These are phyloP conservation scores for Amphimedon queenslandica DNA, from an alignment of 37 sponge, comb jelly and placozoan species.

Conservation along the genomic window DNA sequence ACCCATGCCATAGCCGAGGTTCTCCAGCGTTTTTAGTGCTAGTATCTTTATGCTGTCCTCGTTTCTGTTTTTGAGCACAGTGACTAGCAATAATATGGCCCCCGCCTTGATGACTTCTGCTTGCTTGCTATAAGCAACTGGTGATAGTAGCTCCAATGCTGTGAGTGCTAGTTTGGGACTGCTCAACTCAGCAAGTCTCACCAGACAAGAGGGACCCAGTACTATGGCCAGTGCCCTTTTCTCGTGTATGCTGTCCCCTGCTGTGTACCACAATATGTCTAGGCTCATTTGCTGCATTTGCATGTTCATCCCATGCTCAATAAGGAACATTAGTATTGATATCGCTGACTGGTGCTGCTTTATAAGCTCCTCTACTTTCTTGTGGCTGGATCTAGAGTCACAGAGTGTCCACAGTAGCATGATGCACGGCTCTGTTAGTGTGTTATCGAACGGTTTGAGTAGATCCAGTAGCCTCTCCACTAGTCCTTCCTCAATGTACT, in stretches of 20 bases:
- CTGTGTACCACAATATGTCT: constrained; percentile 23
- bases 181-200: background rate
- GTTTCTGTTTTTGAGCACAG: background rate
- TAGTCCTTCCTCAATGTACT: background rate
- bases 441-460: background rate
- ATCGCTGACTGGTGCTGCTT: background rate
- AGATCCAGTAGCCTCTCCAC: constrained; percentile 2
- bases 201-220: constrained; percentile 15
- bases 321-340: constrained; percentile 8
- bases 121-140: constrained; percentile 12
- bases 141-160: constrained; percentile 12
- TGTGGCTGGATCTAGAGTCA: background rate
- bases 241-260: background rate
- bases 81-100: constrained; percentile 10
- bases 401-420: constrained; percentile 12
- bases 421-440: background rate
- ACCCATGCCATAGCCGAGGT: constrained; percentile 13
- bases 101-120: constrained; percentile 11
- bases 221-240: constrained; percentile 17
- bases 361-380: constrained; percentile 1
- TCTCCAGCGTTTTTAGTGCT: constrained; percentile 21
- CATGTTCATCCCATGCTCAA: background rate
- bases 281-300: constrained; percentile 6
- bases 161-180: background rate
- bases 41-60: background rate